phyloP scores from a whole-genome alignment of 2,113 vertebrate species.

The Festucalex cinctus region DNA sequence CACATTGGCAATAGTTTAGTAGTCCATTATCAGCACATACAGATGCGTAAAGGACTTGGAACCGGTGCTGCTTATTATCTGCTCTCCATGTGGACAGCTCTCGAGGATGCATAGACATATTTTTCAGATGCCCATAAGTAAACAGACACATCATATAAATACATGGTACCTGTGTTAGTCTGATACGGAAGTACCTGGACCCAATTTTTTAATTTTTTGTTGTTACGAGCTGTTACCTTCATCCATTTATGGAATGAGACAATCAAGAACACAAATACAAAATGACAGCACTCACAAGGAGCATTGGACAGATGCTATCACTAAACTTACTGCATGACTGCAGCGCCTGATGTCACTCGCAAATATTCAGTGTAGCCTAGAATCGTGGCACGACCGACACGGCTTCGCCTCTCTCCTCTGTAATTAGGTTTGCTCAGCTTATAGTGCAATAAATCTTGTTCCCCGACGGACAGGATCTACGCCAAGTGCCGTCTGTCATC shows the following conservation, averaged over 20 bases:
- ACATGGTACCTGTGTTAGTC: conserved; percentile 26
- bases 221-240: no score
- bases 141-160: conserved; percentile 37
- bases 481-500: conserved; percentile 11
- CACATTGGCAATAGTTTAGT: conserved; percentile 55
- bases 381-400: background rate
- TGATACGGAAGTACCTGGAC: conserved; percentile 19
- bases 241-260: no score
- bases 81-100: conserved; percentile 34
- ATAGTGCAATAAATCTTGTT: conserved; percentile 32
- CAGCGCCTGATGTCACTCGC: background rate
- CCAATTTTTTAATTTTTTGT: no score
- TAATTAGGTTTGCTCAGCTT: conserved; percentile 39
- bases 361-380: background rate
- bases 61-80: conserved; percentile 29
- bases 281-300: no score
- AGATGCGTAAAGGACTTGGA: conserved; percentile 17
- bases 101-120: conserved; percentile 47
- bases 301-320: no score
- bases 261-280: no score
- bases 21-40: conserved; percentile 4
- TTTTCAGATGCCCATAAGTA: conserved; percentile 51
- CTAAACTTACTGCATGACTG: no score
- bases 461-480: conserved; percentile 20
- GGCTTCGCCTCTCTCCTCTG: conserved; percentile 7